Evolutionary conservation across 2,113 vertebrate species (phyloP).

Genomic region (Antechinus stuartii): DNA sequence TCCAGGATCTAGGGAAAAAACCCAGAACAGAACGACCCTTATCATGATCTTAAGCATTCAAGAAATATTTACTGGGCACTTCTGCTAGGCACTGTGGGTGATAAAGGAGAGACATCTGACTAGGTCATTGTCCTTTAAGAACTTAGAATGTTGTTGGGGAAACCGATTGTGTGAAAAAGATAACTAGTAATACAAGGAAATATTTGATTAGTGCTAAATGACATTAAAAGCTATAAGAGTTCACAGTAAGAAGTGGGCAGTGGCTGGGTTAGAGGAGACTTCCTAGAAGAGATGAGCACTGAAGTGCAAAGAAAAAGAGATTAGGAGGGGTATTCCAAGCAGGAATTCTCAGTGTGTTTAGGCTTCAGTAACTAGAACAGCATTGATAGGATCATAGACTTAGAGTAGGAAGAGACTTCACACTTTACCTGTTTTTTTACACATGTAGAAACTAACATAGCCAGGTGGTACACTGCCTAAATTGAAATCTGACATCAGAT

Average conservation of each 20-base stretch:
- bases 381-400: not conserved
- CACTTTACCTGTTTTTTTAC: not conserved
- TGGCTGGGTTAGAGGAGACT: not conserved
- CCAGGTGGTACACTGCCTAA: not conserved
- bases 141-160: not conserved
- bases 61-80: not conserved
- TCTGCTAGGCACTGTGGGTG: not conserved
- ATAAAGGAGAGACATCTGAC: not conserved
- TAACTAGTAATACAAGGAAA: not conserved
- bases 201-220: not conserved
- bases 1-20: not conserved
- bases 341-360: not conserved
- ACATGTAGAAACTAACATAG: not conserved
- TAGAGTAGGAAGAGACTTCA: not conserved
- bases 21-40: not conserved
- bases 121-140: not conserved
- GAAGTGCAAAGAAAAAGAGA: not conserved
- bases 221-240: not conserved
- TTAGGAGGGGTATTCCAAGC: not conserved
- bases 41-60: not conserved
- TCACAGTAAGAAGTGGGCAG: not conserved
- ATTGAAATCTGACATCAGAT: not conserved
- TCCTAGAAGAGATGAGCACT: not conserved
- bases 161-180: not conserved
- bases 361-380: not conserved